Base-by-base conservation (phyloP, 1,140 invertebrate species). In the Mylabris phalerata region DNA sequence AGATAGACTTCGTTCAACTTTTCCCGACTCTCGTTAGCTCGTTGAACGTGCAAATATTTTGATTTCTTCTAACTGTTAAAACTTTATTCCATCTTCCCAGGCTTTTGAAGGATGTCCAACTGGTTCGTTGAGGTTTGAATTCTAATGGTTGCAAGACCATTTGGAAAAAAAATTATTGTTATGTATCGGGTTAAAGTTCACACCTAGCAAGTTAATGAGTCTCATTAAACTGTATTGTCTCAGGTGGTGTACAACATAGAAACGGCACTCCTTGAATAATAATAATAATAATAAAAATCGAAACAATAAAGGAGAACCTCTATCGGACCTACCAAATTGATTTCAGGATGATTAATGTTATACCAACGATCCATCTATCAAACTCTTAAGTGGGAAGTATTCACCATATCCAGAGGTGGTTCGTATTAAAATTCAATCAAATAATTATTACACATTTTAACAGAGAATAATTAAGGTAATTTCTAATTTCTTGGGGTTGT, bases 271-370 rank as follows among this genome's bases (percentile, higher is more conserved):
- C 55, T 59, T 32, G 1, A 19, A 19, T 19, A 19, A 19, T 19
- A 19, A 19, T 19, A 19, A 19, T 19, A 19, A 19, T 19, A 19
- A 19, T 19, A 19, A 19, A 32, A 32, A 5, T 5, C 32, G 7
- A 32, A 32, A 32, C 32, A 32, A 32, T 19, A 32, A 32, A 32
- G 7, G 32, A 32, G 4, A 60, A 42, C 52, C 42, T 43, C 55
- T 26, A 50, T 25, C 49, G 59, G 44, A 54, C 51, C 58, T 7
- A 32, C 55, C 58, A 67, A 67, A 67, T 67, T 67, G 62, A 65
- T 67, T 65, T 67, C 48, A n/a, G 45, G 57, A 66, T 69, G 67
- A 69, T 69, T 69, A 69, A 69, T 67, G 67, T 63, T 66, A 38
- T 48, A 48, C 59, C 56, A 57, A 61, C 60, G 62, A 61, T 64